Evolutionary conservation across 2,888 invertebrate species (phyloP).

Genomic region (Melitaea athalia): DNA sequence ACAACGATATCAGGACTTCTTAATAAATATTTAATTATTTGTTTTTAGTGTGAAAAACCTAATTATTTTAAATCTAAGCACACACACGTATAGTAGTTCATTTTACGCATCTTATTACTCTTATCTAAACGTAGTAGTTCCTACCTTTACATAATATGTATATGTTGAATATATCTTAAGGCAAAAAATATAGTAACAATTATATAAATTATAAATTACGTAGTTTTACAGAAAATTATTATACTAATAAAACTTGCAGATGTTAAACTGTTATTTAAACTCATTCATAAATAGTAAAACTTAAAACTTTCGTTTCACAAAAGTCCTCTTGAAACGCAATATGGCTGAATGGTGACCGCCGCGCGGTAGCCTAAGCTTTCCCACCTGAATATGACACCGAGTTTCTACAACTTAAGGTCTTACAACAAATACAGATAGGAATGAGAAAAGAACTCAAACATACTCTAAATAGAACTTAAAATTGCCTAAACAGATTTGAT

Average conservation of each 20-base stretch:
- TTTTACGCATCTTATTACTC: no score
- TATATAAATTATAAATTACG: no score
- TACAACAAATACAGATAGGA: conserved; percentile 49
- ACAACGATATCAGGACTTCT: no score
- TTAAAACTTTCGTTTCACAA: conserved; percentile 64
- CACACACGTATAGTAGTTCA: no score
- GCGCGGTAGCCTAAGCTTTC: conserved; percentile 80
- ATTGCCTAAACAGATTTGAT: conserved; percentile 51
- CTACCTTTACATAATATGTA: no score
- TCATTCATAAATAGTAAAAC: conserved; percentile 42
- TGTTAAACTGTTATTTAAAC: neutral
- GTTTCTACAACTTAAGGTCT: conserved; percentile 54
- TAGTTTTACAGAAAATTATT: no score
- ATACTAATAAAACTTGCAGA: neutral
- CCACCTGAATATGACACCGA: conserved; percentile 80
- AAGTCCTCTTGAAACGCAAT: conserved; percentile 73
- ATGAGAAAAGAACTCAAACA: conserved; percentile 56
- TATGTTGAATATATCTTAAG: no score
- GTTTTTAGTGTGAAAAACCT: no score
- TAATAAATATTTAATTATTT: no score
- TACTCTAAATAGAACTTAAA: conserved; percentile 61
- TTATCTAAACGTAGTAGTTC: no score
- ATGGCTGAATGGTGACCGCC: conserved; percentile 75
- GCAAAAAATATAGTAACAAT: no score
- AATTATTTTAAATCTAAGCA: no score